Evolutionary conservation across 2,888 invertebrate genomes (phyloP).

Genomic region (Achlya flavicornis): DNA sequence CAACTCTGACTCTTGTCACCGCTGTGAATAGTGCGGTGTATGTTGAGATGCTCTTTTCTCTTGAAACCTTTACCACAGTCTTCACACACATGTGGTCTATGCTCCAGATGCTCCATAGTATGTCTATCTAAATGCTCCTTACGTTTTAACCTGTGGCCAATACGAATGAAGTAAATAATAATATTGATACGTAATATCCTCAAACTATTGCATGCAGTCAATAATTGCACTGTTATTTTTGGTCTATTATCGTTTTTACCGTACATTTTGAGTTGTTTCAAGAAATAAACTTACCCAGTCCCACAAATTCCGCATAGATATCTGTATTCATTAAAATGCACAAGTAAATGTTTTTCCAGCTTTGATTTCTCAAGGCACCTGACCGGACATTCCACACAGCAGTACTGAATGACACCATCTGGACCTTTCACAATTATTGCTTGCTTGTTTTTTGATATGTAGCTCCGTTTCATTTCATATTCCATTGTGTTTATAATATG

Average conservation of each 20-base stretch:
- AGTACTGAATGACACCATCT: constrained; percentile 87
- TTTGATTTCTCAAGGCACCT: constrained; percentile 89
- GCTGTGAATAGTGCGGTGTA: constrained; percentile 91
- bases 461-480: constrained; percentile 54
- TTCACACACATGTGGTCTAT: constrained; percentile 88
- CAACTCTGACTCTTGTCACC: constrained; percentile 91
- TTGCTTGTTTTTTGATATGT: constrained; percentile 88
- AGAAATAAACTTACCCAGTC: constrained; percentile 79
- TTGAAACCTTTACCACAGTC: constrained; percentile 91
- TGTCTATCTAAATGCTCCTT: constrained; percentile 91
- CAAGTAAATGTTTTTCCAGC: constrained; percentile 88
- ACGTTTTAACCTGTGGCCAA: constrained; percentile 83
- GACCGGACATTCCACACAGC: constrained; percentile 91
- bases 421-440: constrained; percentile 88
- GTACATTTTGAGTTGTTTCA: background rate
- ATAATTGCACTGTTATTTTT: too few relatives aligned
- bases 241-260: background rate
- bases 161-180: too few relatives aligned
- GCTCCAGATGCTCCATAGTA: constrained; percentile 89
- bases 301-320: constrained; percentile 90
- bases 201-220: too few relatives aligned
- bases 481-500: constrained; percentile 45
- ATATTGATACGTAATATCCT: too few relatives aligned
- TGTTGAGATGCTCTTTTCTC: constrained; percentile 91
- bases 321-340: constrained; percentile 90